A percentile compares a stretch with the other conserved stretches of the same genome.
Conservation (phyloP, 1,140 invertebrate species). For the Trissolcus basalis region DNA sequence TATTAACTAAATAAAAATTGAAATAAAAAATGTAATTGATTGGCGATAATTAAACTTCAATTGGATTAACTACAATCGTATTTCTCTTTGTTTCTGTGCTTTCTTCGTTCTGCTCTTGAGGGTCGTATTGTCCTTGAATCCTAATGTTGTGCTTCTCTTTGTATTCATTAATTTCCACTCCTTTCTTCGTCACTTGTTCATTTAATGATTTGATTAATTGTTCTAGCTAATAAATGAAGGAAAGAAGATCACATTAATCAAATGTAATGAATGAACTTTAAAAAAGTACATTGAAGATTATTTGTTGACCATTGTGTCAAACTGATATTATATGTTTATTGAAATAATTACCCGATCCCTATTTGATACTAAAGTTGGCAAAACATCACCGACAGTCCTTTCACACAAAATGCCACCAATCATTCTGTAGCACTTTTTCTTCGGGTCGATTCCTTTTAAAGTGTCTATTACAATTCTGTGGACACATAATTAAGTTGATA, state of each 20-base stretch:
- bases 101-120: constrained; percentile 73
- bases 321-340: no score
- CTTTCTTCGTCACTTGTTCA: constrained; percentile 90
- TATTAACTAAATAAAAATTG: background rate
- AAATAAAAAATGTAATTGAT: constrained; percentile 5
- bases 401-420: constrained; percentile 96
- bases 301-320: no score
- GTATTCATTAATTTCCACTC: constrained; percentile 93
- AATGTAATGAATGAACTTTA: no score
- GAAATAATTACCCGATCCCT: constrained; percentile 85
- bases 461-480: constrained; percentile 96
- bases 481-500: constrained; percentile 34
- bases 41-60: constrained; percentile 62
- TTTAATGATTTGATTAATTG: constrained; percentile 87
- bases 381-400: constrained; percentile 91
- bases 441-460: constrained; percentile 88
- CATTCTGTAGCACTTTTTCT: constrained; percentile 94
- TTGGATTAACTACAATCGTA: constrained; percentile 70
- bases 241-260: no score
- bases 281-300: no score
- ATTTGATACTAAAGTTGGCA: constrained; percentile 89
- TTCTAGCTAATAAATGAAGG: constrained; percentile 77
- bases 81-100: constrained; percentile 77
- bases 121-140: constrained; percentile 81
- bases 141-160: constrained; percentile 93